Base-by-base conservation (phyloP, 2,888 invertebrate species). In the Metalampra italica region DNA sequence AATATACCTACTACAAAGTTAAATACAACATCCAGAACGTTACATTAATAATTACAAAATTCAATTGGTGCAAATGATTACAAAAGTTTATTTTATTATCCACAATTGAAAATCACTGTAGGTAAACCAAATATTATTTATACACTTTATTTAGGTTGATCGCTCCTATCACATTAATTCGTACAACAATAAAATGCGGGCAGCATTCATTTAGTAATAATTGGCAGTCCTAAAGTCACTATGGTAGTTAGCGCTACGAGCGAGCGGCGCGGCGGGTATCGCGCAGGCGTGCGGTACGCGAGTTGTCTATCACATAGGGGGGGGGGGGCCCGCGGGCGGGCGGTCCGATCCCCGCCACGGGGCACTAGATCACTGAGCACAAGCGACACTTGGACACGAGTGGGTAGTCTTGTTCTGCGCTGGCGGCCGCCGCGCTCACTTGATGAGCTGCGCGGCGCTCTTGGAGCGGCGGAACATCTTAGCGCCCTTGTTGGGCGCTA, bases 401-500 rank as follows among this genome's bases (percentile, higher is more conserved):
- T 8, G 5, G 11, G 32, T 13, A 30, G 43, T 43, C 43, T 29
- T 14, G 11, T 41, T 41, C 29, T n/a, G n/a, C n/a, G 11, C 43
- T 11, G 9, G 47, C 54, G 29, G 42, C 14, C 9, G 30, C 9
- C 30, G 29, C 43, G 53, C 53, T 82, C 81, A 90, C 87, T 90
- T 90, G 80, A 90, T 88, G 68, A 90, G 90, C 57, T 90, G 90
- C 64, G 85, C 90, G 49, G 90, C 90, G 77, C 90, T 90, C 82
- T 90, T 90, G 69, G 90, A 90, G 79, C 90, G 90, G 59, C 90
- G 87, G 87, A 90, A 90, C 90, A 90, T 89, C 79, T 85, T 89
- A 68, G 90, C 89, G 84, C 87, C 89, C 82, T 80, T 79, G 49
- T 75, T 68, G 75, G 86, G 82, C 82, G 87, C 90, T 79, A 78